Conservation (phyloP, 2,113 vertebrate genomes). For the Pristiophorus japonicus region DNA sequence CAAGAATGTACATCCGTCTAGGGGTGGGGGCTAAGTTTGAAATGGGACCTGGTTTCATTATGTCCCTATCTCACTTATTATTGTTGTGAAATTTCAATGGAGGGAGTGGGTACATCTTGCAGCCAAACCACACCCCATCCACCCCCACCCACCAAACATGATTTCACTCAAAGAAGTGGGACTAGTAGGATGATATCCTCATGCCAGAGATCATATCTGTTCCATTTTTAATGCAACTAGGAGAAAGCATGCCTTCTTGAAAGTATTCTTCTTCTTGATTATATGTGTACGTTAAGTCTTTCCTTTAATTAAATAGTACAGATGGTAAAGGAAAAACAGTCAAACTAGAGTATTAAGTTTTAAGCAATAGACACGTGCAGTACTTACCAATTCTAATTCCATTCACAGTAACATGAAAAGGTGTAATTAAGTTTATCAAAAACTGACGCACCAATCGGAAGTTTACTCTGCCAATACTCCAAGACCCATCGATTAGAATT, state of each 20-base stretch:
- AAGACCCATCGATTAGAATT: conserved; percentile 85
- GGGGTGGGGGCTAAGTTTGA: background rate
- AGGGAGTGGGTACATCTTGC: background rate
- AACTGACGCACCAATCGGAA: conserved; percentile 84
- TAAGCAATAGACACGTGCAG: background rate
- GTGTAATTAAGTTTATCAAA: conserved; percentile 69
- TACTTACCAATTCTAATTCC: conserved; percentile 77
- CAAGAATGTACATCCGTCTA: background rate
- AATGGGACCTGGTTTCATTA: no score
- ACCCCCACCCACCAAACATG: no score
- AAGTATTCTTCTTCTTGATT: background rate
- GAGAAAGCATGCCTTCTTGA: background rate
- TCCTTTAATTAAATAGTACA: background rate
- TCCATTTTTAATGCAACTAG: background rate
- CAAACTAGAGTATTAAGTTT: background rate
- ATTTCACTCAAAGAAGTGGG: background rate
- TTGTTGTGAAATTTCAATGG: background rate
- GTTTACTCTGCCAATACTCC: conserved; percentile 84
- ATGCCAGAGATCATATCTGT: background rate
- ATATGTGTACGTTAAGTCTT: background rate
- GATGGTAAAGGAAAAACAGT: background rate
- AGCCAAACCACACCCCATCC: background rate
- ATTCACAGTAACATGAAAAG: conserved; percentile 69
- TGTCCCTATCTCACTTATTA: background rate
- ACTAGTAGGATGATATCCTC: background rate